Conservation (phyloP, 2,797 vertebrate species). For the Sternarchorhynchus goeldii region DNA sequence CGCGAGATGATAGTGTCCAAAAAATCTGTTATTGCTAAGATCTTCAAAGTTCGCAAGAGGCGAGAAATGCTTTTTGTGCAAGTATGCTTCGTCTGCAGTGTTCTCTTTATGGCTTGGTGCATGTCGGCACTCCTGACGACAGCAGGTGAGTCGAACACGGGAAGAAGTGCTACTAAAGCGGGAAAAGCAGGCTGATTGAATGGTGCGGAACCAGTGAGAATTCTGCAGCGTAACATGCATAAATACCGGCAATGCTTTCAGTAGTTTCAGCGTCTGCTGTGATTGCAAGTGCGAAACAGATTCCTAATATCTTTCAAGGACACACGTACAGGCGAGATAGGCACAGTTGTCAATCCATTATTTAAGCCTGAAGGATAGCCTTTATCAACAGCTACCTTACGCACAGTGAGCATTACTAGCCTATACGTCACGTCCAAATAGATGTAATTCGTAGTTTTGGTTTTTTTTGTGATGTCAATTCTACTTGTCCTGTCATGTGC, state of each 20-base stretch:
- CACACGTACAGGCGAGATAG: neutral
- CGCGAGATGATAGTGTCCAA: conserved; percentile 65
- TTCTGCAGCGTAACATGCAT: too few relatives aligned
- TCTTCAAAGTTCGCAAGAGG: conserved; percentile 83
- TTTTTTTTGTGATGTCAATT: neutral
- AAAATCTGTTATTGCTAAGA: conserved; percentile 74
- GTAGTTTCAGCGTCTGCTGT: too few relatives aligned
- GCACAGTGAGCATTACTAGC: too few relatives aligned
- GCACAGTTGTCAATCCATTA: neutral
- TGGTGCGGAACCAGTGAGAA: too few relatives aligned
- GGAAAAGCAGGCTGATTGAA: too few relatives aligned
- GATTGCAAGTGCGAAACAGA: too few relatives aligned
- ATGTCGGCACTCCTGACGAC: conserved; percentile 76
- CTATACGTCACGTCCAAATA: too few relatives aligned
- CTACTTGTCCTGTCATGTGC: neutral
- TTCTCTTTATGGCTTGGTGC: conserved; percentile 77
- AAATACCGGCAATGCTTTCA: too few relatives aligned
- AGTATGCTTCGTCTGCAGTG: conserved; percentile 80
- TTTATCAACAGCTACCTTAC: too few relatives aligned
- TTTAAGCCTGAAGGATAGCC: too few relatives aligned
- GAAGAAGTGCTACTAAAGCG: conserved; percentile 35
- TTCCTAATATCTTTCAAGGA: conserved; percentile 20
- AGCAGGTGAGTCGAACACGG: conserved; percentile 75
- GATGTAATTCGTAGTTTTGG: too few relatives aligned
- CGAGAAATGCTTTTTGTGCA: conserved; percentile 80